phyloP scores from a whole-genome alignment of 2,113 vertebrate species.

The Thomomys bottae region DNA sequence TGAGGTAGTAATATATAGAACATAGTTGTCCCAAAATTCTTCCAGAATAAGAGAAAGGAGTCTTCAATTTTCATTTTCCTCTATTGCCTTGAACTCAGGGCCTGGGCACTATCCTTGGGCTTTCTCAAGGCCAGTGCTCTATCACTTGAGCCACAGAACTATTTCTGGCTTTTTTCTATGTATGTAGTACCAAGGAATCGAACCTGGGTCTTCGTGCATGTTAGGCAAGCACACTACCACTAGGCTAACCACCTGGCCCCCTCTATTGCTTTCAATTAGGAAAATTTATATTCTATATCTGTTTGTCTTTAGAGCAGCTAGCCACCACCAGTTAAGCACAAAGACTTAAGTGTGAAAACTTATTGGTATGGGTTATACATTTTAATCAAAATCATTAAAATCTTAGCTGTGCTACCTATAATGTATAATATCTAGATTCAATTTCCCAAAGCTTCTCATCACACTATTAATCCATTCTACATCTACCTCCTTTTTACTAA shows the following conservation, averaged over 20 bases:
- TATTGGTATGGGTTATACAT: slow-evolving; percentile 20
- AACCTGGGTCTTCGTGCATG: too few relatives aligned
- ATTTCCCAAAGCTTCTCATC: slow-evolving; percentile 31
- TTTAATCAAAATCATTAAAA: slow-evolving; percentile 60
- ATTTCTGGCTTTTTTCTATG: too few relatives aligned
- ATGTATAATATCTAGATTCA: slow-evolving; percentile 1
- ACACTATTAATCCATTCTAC: not conserved
- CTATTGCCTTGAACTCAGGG: too few relatives aligned
- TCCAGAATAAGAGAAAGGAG: not conserved
- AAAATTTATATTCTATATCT: slow-evolving; percentile 41
- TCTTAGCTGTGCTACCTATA: slow-evolving; percentile 16
- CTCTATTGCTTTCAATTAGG: slow-evolving; percentile 45
- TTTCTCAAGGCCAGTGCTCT: too few relatives aligned
- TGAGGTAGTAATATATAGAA: not conserved
- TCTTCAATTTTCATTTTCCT: slow-evolving; percentile 50
- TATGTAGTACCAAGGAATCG: too few relatives aligned
- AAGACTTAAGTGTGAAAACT: slow-evolving; percentile 34
- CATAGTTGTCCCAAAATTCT: slow-evolving; percentile 39
- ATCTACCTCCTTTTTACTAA: not conserved
- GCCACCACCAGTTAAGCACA: slow-evolving; percentile 36
- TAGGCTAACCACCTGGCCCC: too few relatives aligned
- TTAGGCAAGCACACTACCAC: too few relatives aligned
- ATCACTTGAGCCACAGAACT: too few relatives aligned
- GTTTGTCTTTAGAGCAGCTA: slow-evolving; percentile 51
- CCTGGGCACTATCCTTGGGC: too few relatives aligned